Conservation (phyloP, 2,113 vertebrate species). For the Muntiacus muntjak region DNA sequence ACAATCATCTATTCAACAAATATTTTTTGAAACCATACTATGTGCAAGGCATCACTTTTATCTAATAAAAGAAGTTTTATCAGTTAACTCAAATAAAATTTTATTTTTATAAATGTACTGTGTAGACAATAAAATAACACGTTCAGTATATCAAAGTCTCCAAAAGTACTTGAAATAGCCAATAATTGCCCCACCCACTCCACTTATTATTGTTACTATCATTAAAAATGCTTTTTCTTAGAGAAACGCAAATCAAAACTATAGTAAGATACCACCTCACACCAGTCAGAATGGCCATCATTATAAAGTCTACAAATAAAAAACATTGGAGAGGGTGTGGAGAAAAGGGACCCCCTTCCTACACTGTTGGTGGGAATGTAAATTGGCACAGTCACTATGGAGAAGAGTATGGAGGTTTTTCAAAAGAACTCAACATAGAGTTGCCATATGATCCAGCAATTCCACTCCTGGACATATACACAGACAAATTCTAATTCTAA, state of each 20-base stretch:
- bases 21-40: background rate
- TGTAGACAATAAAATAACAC: background rate
- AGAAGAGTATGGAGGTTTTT: background rate
- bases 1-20: background rate
- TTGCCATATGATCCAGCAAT: background rate
- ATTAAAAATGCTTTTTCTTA: slow-evolving; percentile 10
- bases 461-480: background rate
- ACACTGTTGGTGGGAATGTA: background rate
- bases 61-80: background rate
- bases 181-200: background rate
- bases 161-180: background rate
- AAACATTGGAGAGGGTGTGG: background rate
- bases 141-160: background rate
- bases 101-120: background rate
- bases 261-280: background rate
- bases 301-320: background rate
- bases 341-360: background rate
- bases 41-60: background rate
- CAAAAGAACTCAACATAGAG: background rate
- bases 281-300: background rate
- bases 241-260: background rate
- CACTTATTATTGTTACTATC: background rate
- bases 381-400: background rate
- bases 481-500: background rate
- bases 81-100: slow-evolving; percentile 2